Base-by-base conservation (phyloP, 1,140 invertebrate species). In the Saxidomus purpurata region DNA sequence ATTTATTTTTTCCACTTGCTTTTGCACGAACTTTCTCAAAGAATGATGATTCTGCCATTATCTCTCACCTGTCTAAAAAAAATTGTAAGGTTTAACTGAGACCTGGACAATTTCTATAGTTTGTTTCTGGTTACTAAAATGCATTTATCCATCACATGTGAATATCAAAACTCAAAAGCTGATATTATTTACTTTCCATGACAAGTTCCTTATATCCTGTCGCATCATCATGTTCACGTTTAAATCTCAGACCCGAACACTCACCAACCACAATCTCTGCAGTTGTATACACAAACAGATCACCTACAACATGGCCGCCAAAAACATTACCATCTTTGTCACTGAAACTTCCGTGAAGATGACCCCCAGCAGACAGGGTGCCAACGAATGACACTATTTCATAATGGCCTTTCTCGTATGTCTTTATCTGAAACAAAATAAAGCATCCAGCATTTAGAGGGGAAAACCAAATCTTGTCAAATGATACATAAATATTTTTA, bases 311-410 rank as follows among this genome's bases (percentile, higher is more conserved):
- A 93, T 96, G 96, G 76, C 96, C 96, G 1, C 95, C 95, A n/a
- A 96, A 84, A 0, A 96, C 95, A 3, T 91, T 84, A 2, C 96
- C 96, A 31, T 95, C 81, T 43, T 91, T 85, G 83, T 96, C 93
- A 79, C 94, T 94, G 38, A 96, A 92, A 22, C 94, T 93, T 11
- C 95, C 93, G 92, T 96, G 96, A 2, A 96, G 94, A 91, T 96
- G 96, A 25, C 95, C 95, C 9, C 94, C 95, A 49, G 89, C 91
- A 63, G 93, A 94, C 34, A 96, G 40, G 17, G 96, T 96, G 15
- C 96, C 96, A 31, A 96, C 94, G 43, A 96, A 91, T 11, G 96
- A 96, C 25, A 96, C 92, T 40, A 96, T 96, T 89, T 96, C 96
- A 90, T 95, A 95, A 61, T 94, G 94, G 25, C 95, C 94, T 52